phyloP scores from a whole-genome alignment of 1,140 invertebrate species.

The Drosophila azteca region DNA sequence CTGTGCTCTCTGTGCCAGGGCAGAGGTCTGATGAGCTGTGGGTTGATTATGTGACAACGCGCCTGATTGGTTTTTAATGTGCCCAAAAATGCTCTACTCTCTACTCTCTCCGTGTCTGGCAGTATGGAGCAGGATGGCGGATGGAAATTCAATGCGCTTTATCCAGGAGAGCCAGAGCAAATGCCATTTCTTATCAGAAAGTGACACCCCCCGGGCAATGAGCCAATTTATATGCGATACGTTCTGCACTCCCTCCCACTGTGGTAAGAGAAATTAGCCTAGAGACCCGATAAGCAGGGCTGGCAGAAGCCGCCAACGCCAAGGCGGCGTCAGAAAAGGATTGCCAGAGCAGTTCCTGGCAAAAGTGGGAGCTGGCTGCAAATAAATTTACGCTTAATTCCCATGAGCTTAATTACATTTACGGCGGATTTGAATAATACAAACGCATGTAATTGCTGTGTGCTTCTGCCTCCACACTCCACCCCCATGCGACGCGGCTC shows the following conservation, averaged over 20 bases:
- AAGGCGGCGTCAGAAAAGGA: conserved; percentile 43
- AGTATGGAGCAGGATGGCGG: too few relatives aligned
- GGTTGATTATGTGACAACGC: conserved; percentile 75
- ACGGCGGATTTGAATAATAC: conserved; percentile 75
- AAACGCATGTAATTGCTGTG: conserved; percentile 68
- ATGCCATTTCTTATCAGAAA: conserved; percentile 51
- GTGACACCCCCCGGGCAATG: conserved; percentile 56
- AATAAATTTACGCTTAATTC: conserved; percentile 75
- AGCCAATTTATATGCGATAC: conserved; percentile 78
- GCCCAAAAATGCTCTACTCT: conserved; percentile 1
- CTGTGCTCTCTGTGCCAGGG: not conserved
- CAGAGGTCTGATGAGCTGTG: conserved; percentile 29
- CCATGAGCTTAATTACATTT: conserved; percentile 79
- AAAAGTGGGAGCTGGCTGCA: conserved; percentile 8
- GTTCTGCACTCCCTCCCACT: conserved; percentile 8
- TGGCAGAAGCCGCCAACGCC: too few relatives aligned
- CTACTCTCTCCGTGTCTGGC: not conserved
- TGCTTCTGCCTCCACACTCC: not conserved
- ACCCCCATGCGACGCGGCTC: not conserved
- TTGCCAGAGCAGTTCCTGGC: conserved; percentile 21
- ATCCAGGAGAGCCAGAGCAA: conserved; percentile 16
- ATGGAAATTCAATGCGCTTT: conserved; percentile 21
- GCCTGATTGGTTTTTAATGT: conserved; percentile 79
- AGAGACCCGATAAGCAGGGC: conserved; percentile 14
- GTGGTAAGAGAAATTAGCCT: conserved; percentile 49